Evolutionary conservation across 2,797 vertebrate genomes (phyloP), one percentile per base, ranked within the genome.

Genomic region (Hoplostethus atlanticus): DNA sequence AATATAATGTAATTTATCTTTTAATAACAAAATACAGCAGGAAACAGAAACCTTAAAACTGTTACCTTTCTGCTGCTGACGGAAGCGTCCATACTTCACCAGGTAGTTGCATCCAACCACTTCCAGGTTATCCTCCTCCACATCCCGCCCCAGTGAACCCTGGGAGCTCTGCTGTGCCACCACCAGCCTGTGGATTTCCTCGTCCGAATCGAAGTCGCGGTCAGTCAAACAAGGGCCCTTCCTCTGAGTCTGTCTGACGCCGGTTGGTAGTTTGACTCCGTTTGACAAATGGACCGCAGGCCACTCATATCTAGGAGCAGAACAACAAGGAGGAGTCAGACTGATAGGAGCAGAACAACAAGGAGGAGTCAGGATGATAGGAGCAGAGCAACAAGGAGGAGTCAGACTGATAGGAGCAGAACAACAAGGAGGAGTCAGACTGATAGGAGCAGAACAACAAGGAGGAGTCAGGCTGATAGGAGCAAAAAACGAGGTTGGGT

Each of bases 61-160:
- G 4, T 75, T 73, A 92, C 73, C 40, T 58, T 55, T 81, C 12
- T 25, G 34, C 7, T 55, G 84, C 81, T 79, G 79, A 71, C 57
- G 55, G 56, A 85, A 86, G 46, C 69, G 83, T 34, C 2, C 83
- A 28, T 92, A 84, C 76, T 92, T 93, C 79, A 93, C 78, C 12
- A 93, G 66, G 85, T 95, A 98, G 84, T 96, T 90, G 34, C 89
- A 77, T 51, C 90, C 94, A 12, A 97, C 97, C 53, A 98, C 93
- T 84, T 97, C 97, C 76, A 98, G 84, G 21, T 77, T 57, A 47
- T 95, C 93, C 31, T 79, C 77, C 16, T 77, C 90, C 72, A 9
- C 85, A n/a, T 83, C 78, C 42, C 68, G 79, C 44, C 1, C 11
- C 44, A 16, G 58, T 63, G 77, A 62, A 81, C 2, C 40, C 44